These are phyloP conservation scores for Oreochromis spilurus DNA, from an alignment of 2,113 vertebrate species.

Conservation along the genomic window DNA sequence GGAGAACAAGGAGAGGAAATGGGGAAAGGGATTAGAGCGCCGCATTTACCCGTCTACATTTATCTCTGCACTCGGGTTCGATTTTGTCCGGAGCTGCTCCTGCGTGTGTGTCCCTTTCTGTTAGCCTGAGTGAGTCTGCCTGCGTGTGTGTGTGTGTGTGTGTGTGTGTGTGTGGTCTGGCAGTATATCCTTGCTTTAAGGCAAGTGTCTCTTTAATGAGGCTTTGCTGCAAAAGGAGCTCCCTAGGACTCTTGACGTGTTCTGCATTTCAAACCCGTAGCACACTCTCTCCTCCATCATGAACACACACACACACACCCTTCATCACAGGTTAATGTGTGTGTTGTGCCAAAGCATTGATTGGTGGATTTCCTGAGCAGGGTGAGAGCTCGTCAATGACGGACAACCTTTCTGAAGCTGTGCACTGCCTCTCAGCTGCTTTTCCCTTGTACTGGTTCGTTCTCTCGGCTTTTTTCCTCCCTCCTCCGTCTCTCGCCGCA, in stretches of 20 bases:
- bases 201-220: conserved; percentile 68
- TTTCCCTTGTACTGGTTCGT: neutral
- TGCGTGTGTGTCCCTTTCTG: neutral
- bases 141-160: neutral
- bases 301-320: neutral
- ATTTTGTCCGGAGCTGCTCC: neutral
- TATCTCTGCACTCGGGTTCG: conserved; percentile 2
- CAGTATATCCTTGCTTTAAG: conserved; percentile 55
- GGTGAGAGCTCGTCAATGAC: conserved; percentile 50
- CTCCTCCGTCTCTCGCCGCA: conserved; percentile 5
- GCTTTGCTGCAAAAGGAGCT: conserved; percentile 61
- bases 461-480: neutral
- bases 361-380: conserved; percentile 46
- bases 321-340: neutral
- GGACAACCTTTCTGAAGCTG: conserved; percentile 40
- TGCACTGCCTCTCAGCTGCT: neutral
- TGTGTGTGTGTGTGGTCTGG: conserved; percentile 48
- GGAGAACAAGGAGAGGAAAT: conserved; percentile 24
- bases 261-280: conserved; percentile 49
- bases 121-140: neutral
- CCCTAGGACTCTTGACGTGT: conserved; percentile 47
- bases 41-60: neutral
- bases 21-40: neutral
- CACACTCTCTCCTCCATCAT: neutral
- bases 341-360: conserved; percentile 10